These are phyloP conservation scores for Hermetia illucens DNA, from an alignment of 1,140 invertebrate species.

Conservation along the genomic window DNA sequence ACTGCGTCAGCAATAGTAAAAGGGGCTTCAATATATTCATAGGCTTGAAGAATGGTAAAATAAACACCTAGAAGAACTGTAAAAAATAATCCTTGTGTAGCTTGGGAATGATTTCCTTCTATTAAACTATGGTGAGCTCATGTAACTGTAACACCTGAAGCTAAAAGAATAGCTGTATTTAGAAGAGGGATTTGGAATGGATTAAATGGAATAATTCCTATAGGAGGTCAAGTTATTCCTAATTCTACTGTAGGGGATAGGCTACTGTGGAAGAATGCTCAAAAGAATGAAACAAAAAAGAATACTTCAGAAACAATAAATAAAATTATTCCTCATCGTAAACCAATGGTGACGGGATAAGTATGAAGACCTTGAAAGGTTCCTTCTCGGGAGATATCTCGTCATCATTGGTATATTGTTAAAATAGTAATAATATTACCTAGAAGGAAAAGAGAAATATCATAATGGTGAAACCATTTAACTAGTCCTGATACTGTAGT, in stretches of 20 bases:
- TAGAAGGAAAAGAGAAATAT: constrained; percentile 31
- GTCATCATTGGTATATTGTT: constrained; percentile 46
- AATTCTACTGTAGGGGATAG: constrained; percentile 44
- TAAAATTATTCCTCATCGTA: constrained; percentile 43
- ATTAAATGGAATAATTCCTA: constrained; percentile 41
- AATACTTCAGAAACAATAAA: constrained; percentile 49
- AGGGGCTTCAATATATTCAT: constrained; percentile 39
- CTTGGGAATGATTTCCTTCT: constrained; percentile 33
- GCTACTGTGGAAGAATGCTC: constrained; percentile 47
- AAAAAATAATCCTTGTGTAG: constrained; percentile 31
- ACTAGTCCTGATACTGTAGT: constrained; percentile 30
- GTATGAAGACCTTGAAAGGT: constrained; percentile 39
- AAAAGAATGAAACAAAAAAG: constrained; percentile 48
- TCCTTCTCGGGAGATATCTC: constrained; percentile 41
- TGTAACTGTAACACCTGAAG: constrained; percentile 39
- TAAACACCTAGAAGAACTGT: constrained; percentile 40
- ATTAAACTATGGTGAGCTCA: constrained; percentile 40
- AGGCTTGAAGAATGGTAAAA: constrained; percentile 35
- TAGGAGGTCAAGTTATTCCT: constrained; percentile 40
- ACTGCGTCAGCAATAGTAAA: constrained; percentile 46
- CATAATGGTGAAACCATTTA: constrained; percentile 36
- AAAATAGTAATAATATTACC: constrained; percentile 31
- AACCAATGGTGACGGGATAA: constrained; percentile 30
- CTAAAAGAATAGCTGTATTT: constrained; percentile 43
- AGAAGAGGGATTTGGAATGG: constrained; percentile 41